Evolutionary conservation across 2,888 invertebrate species (phyloP), one percentile per base, ranked within the genome.

Genomic region (Orthosia gothica): DNA sequence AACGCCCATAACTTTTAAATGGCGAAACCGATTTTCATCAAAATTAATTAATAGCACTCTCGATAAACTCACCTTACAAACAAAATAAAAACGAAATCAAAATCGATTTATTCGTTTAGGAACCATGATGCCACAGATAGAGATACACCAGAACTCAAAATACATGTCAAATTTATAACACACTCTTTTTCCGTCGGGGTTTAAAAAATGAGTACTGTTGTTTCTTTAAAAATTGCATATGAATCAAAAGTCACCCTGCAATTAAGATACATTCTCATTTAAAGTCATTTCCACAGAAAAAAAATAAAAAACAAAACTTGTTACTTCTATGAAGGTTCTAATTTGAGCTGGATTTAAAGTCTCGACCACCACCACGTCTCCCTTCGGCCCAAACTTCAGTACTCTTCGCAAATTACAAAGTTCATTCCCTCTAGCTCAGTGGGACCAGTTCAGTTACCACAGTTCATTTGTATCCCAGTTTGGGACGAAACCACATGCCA

Each of bases 341-440:
- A 47, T 47, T 62, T 62, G 11, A 7, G 62, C 11, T 47, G 23
- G 20, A 16, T 62, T 45, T 16, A 5, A 45, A 62, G 62, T 45
- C 67, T 49, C 58, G 11, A 54, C 55, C 47, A 23, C 12, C n/a
- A 26, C 50, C n/a, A 40, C 13, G 23, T 62, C 68, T 68, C 70
- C 74, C 61, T 54, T 63, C 49, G 32, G 62, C 13, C 62, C 5
- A 73, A 81, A 80, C 55, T 81, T 70, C 18, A 54, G 49, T 58
- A n/a, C 54, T 50, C 26, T 55, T 58, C 55, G 49, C 79, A 66
- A 84, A 84, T 80, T 84, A 84, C 71, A 23, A 52, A 71, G 20
- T 49, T 65, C 62, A 40, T 57, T 81, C 57, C 20, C n/a, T 32
- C 15, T 20, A 12, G 20, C 64, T 18, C 26, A 18, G 52, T 26